These are phyloP conservation scores for Mus spicilegus DNA, from an alignment of 2,113 vertebrate genomes.

Conservation along the genomic window DNA sequence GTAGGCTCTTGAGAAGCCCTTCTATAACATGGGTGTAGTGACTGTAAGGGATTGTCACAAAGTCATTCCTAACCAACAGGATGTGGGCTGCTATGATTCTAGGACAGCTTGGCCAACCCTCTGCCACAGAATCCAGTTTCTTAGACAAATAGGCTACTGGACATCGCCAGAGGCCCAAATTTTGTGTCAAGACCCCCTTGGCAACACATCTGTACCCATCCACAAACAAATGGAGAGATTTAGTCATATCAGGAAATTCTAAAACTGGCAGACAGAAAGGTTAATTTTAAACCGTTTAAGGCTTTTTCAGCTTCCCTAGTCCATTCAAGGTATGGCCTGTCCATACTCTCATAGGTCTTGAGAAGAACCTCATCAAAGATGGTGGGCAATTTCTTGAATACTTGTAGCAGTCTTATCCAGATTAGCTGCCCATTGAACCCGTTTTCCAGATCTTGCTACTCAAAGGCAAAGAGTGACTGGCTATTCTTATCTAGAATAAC, in stretches of 20 bases:
- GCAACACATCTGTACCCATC: fast-evolving
- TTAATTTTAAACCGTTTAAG: not conserved
- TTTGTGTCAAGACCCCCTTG: not conserved
- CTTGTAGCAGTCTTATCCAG: not conserved
- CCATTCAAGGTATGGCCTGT: not conserved
- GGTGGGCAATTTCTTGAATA: not conserved
- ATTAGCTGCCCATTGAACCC: not conserved
- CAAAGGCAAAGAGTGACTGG: not conserved
- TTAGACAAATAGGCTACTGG: not conserved
- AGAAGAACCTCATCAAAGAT: not conserved
- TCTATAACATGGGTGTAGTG: not conserved
- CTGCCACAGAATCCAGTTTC: not conserved
- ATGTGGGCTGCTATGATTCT: not conserved
- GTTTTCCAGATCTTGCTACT: not conserved
- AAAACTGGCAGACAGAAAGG: not conserved
- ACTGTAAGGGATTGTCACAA: not conserved
- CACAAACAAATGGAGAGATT: not conserved
- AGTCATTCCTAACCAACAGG: not conserved
- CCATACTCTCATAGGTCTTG: not conserved
- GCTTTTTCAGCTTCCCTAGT: not conserved
- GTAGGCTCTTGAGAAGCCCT: fast-evolving
- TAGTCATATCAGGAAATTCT: not conserved
- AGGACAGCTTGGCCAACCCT: not conserved
- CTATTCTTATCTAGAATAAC: not conserved
- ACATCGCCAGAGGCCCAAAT: not conserved